Conservation (phyloP, 2,797 vertebrate species). For the Hoplostethus mediterraneus region DNA sequence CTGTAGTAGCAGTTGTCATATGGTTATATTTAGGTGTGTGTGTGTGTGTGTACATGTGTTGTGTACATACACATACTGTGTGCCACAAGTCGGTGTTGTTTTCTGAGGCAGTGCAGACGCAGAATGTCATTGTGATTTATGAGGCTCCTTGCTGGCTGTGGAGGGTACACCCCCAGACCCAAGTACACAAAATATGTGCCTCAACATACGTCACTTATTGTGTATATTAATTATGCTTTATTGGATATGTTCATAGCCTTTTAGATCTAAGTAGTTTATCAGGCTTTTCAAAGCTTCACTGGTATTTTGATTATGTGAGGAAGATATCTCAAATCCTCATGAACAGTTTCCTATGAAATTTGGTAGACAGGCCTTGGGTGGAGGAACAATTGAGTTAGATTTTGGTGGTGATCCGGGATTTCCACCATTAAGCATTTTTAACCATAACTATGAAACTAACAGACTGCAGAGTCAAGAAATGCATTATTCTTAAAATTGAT, state of each 20-base stretch:
- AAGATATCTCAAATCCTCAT: too few species aligned
- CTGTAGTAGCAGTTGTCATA: slow-evolving; percentile 6
- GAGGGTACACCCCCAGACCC: slow-evolving; percentile 48
- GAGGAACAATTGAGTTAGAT: too few species aligned
- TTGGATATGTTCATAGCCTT: slow-evolving; percentile 20
- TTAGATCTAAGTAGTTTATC: slow-evolving; percentile 1
- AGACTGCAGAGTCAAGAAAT: too few species aligned
- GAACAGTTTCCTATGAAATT: too few species aligned
- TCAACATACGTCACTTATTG: slow-evolving; percentile 17
- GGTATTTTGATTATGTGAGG: not conserved
- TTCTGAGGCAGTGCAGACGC: slow-evolving; percentile 55
- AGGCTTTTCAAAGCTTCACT: not conserved
- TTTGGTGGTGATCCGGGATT: too few species aligned
- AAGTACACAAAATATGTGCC: slow-evolving; percentile 16
- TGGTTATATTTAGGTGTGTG: slow-evolving; percentile 29
- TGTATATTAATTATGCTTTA: slow-evolving; percentile 15
- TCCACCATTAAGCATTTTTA: too few species aligned
- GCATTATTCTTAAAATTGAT: too few species aligned
- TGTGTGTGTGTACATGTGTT: slow-evolving; percentile 31
- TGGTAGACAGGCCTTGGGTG: too few species aligned
- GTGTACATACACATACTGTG: not conserved
- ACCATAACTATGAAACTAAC: too few species aligned
- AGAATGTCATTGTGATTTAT: slow-evolving; percentile 73
- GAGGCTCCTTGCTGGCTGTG: slow-evolving; percentile 37
- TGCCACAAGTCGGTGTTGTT: slow-evolving; percentile 36